phyloP scores from a whole-genome alignment of 1,140 invertebrate species.

The Rhyzopertha dominica region DNA sequence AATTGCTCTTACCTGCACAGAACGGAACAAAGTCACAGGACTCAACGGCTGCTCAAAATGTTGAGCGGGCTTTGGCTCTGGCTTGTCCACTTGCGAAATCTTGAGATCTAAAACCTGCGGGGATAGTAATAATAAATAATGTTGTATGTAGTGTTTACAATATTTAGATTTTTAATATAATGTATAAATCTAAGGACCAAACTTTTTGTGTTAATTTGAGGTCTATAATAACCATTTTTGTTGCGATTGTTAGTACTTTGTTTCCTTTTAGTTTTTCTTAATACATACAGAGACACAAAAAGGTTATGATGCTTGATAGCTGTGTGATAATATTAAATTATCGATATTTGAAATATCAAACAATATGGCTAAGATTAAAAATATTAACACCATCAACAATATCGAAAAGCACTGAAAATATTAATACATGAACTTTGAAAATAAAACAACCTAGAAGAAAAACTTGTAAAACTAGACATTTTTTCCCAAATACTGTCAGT shows the following conservation, averaged over 20 bases:
- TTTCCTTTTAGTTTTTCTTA: conserved; percentile 5
- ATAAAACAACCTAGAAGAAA: too few species aligned
- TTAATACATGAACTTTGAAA: too few species aligned
- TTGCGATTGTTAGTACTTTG: background rate
- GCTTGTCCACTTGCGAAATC: too few species aligned
- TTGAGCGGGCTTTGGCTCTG: conserved; percentile 2
- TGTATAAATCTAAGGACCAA: conserved; percentile 1
- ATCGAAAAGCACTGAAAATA: too few species aligned
- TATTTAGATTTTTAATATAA: too few species aligned
- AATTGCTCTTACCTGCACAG: conserved; percentile 13
- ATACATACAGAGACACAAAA: background rate
- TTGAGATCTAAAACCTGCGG: conserved; percentile 4
- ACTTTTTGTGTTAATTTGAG: background rate
- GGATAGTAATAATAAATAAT: background rate
- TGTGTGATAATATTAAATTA: background rate
- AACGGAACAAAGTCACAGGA: conserved; percentile 14
- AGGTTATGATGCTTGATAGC: background rate
- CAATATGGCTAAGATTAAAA: too few species aligned
- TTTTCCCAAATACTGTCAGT: too few species aligned
- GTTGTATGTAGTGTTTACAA: conserved; percentile 6
- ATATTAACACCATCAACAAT: too few species aligned
- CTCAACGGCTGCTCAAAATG: conserved; percentile 20
- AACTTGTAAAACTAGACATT: too few species aligned
- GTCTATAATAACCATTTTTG: background rate
- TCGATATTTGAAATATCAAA: too few species aligned